These are phyloP conservation scores for Drosophila nasuta DNA, from an alignment of 1,140 invertebrate genomes.

Conservation along the genomic window DNA sequence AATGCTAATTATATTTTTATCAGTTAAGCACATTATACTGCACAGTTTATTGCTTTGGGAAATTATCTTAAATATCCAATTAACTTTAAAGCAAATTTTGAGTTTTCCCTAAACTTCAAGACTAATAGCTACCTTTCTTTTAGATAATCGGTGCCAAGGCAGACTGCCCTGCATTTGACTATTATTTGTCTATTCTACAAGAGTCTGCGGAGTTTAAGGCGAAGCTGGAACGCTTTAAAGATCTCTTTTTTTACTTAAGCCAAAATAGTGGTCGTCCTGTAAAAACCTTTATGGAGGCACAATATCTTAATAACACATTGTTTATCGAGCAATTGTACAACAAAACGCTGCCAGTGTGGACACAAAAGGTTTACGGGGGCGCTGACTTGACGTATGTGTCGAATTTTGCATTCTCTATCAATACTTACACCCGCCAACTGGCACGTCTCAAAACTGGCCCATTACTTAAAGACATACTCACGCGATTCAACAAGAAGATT, in stretches of 20 bases:
- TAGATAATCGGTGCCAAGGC: slow-evolving; percentile 87
- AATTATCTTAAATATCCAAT: no score
- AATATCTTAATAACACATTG: slow-evolving; percentile 89
- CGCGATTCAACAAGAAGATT: slow-evolving; percentile 86
- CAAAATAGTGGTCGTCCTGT: slow-evolving; percentile 87
- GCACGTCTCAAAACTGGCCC: slow-evolving; percentile 88
- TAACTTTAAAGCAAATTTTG: background rate
- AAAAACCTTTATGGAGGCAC: slow-evolving; percentile 84
- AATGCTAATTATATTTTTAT: no score
- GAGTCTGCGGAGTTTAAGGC: slow-evolving; percentile 87
- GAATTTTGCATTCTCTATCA: slow-evolving; percentile 85
- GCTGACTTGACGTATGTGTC: slow-evolving; percentile 85
- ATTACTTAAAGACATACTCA: slow-evolving; percentile 88
- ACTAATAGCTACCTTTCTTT: background rate
- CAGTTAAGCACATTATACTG: no score
- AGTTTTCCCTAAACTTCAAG: background rate
- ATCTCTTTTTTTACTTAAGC: slow-evolving; percentile 88
- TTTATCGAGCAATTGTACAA: slow-evolving; percentile 90
- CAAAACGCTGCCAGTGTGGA: slow-evolving; percentile 89
- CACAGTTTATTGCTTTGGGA: no score
- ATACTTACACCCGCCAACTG: slow-evolving; percentile 86
- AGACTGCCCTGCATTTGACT: slow-evolving; percentile 88
- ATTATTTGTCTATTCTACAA: slow-evolving; percentile 86
- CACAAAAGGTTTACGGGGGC: slow-evolving; percentile 86
- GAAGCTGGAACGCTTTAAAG: slow-evolving; percentile 87